These are phyloP conservation scores for Morbakka virulenta DNA, from an alignment of 30 jellyfish, hydroid and myxozoan species.

Conservation along the genomic window DNA sequence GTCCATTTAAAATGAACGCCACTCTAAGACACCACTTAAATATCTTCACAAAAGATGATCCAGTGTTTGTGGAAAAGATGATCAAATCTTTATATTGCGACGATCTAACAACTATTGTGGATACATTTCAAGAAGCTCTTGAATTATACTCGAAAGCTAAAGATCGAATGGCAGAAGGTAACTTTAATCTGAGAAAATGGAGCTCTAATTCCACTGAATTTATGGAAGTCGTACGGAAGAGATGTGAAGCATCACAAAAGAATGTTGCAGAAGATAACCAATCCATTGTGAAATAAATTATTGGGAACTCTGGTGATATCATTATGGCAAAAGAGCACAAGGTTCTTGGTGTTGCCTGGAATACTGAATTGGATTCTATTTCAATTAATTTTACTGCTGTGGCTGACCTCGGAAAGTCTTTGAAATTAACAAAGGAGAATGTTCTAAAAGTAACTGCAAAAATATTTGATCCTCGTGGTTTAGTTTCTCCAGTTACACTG, in stretches of 20 bases:
- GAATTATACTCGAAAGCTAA: constrained; percentile 9
- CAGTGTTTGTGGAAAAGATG: constrained; percentile 29
- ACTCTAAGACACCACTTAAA: constrained; percentile 26
- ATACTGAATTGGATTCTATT: constrained; percentile 1
- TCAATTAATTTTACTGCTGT: not conserved
- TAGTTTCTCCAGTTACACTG: not conserved
- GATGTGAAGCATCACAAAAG: too few species aligned
- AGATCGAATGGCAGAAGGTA: constrained; percentile 19
- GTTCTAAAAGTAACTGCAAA: constrained; percentile 18
- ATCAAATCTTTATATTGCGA: constrained; percentile 27
- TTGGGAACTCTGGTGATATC: constrained; percentile 6
- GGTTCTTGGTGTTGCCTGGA: constrained; percentile 4
- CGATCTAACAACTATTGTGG: constrained; percentile 26
- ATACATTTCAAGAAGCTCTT: constrained; percentile 19
- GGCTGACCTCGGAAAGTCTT: constrained; percentile 8
- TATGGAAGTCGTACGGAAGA: constrained; percentile 21
- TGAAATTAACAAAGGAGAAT: constrained; percentile 6
- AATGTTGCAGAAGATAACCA: not conserved
- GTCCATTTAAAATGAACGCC: constrained; percentile 28
- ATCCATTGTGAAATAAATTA: not conserved
- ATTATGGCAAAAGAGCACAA: constrained; percentile 7
- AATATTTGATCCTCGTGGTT: constrained; percentile 12
- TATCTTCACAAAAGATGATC: constrained; percentile 20
- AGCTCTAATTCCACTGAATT: constrained; percentile 12
- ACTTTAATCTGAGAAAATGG: constrained; percentile 30